Conservation (phyloP, 2,113 vertebrate genomes). For the Brienomyrus longianalis region DNA sequence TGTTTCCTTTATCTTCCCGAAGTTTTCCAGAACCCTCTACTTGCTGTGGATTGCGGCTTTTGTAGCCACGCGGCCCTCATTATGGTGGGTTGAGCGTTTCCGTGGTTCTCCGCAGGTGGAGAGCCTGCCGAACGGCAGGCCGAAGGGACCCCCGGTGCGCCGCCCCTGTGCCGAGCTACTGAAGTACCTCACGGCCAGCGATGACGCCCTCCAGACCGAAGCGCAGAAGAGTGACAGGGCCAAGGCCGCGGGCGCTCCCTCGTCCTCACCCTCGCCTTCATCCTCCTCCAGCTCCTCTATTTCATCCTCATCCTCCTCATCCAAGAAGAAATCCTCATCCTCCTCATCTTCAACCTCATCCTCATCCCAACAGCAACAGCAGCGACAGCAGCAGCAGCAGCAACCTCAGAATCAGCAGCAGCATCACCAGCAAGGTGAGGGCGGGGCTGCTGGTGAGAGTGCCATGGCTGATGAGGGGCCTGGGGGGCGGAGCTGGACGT, state of each 20-base stretch:
- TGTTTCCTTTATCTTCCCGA: not conserved
- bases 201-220: constrained; percentile 90
- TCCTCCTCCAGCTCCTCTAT: constrained; percentile 27
- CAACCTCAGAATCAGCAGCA: constrained; percentile 74
- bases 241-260: constrained; percentile 63
- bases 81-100: not conserved
- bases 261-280: constrained; percentile 48
- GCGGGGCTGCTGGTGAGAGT: constrained; percentile 48
- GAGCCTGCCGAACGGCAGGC: constrained; percentile 88
- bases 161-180: constrained; percentile 97
- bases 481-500: constrained; percentile 45
- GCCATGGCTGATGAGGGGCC: constrained; percentile 45
- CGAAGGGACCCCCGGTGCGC: constrained; percentile 83
- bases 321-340: constrained; percentile 61
- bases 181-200: constrained; percentile 94
- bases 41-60: not conserved
- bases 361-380: constrained; percentile 57
- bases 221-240: constrained; percentile 67
- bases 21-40: not conserved
- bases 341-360: constrained; percentile 58
- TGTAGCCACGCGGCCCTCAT: not conserved
- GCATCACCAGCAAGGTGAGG: constrained; percentile 92
- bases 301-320: constrained; percentile 59
- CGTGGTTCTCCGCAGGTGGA: constrained; percentile 66
- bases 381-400: constrained; percentile 35